Evolutionary conservation across 1,140 invertebrate genomes (phyloP), one percentile per base, ranked within the genome.

Genomic region (Drosophila arawakana): DNA sequence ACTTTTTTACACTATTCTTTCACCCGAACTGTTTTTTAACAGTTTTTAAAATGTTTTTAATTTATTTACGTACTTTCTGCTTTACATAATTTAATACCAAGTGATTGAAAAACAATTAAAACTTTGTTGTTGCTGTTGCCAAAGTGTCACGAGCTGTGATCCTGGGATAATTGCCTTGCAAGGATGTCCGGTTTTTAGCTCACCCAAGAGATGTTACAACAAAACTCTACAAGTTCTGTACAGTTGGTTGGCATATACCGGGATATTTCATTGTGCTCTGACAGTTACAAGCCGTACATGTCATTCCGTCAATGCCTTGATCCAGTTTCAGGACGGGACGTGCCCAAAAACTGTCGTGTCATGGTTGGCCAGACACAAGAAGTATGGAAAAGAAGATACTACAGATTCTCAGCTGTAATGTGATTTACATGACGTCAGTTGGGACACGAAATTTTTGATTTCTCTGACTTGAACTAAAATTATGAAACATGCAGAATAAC

Each of bases 331-430:
- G 25, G 25, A 30, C 25, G 59, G 52, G 25, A 61, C 59, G 49
- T n/a, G 50, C 35, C 44, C 35, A n/a, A 52, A 80, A 76, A 65
- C 30, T 79, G 76, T 76, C 54, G 76, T 68, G 81, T 84, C 81
- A 84, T 84, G 81, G 61, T 47, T 52, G 81, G 73, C 35, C 81
- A 71, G 62, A 55, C 60, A 61, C 66, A 67, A 66, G 37, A 58
- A 25, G 1, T 25, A 25, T 25, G 1, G 54, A 59, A 74, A 75
- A 67, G 43, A 78, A 78, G 74, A 80, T 88, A 62, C 30, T 10
- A 30, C 25, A 30, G 25, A 30, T 0, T 21, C 18, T 21, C 11
- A 18, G 21, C 11, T 55, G 50, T n/a, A 5, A 55, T 41, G 50
- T 57, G 66, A 73, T 62, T 61, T 57, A 74, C 72, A 74, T 74